Percentiles rank a stretch among this genome's conserved stretches.
phyloP scores from a whole-genome alignment of 2,113 vertebrate species.

The Amia ocellicauda region DNA sequence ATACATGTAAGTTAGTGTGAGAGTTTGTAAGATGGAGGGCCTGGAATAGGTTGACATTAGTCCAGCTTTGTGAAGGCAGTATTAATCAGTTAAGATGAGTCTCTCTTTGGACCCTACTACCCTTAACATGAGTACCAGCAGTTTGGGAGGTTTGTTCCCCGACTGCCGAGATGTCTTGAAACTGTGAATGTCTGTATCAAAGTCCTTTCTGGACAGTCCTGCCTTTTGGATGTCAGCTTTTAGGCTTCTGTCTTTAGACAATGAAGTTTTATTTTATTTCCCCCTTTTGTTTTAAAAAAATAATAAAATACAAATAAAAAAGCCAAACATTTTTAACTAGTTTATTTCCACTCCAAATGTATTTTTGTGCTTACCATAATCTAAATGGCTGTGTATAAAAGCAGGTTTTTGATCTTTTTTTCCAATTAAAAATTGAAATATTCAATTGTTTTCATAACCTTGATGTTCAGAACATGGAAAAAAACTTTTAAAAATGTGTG shows the following conservation, averaged over 20 bases:
- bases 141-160: background rate
- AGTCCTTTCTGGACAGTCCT: constrained; percentile 17
- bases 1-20: background rate
- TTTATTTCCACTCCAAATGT: constrained; percentile 12
- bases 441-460: background rate
- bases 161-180: background rate
- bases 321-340: constrained; percentile 13
- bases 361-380: constrained; percentile 20
- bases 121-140: background rate
- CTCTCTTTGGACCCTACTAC: constrained; percentile 3
- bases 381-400: constrained; percentile 18
- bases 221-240: constrained; percentile 19
- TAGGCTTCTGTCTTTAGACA: constrained; percentile 8
- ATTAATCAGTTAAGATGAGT: background rate
- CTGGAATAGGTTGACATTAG: no score
- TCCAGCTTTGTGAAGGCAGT: no score
- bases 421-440: constrained; percentile 23
- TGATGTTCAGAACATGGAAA: no score
- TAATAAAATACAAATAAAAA: background rate
- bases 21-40: background rate
- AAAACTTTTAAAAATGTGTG: no score
- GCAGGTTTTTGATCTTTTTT: constrained; percentile 16
- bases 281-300: constrained; percentile 14
- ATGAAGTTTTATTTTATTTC: constrained; percentile 5
- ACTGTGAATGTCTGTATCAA: constrained; percentile 5